Evolutionary conservation across 2,113 vertebrate species (phyloP), one percentile per base, ranked within the genome.

Genomic region (Jacana jacana): DNA sequence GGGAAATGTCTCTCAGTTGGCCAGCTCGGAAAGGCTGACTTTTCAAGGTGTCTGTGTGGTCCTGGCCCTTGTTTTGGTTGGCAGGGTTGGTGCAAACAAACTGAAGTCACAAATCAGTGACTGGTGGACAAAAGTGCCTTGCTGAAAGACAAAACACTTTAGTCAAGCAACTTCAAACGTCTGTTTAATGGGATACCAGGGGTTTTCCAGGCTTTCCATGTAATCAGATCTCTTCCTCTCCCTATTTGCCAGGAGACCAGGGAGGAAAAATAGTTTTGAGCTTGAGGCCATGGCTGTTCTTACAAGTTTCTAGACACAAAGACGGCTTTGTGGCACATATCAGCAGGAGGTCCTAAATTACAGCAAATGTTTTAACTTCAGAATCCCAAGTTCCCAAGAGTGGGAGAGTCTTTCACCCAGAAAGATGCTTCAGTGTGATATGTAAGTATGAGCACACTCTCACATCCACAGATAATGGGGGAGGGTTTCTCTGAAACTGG

Each of bases 191-290:
- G 40, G 69, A 76, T 35, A 64, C 5, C 10, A 60, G 93, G 96
- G 83, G 4, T 33, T 96, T 97, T 94, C 95, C 92, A 82, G 19
- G 73, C 76, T 92, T 93, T 90, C 81, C 37, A 49, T 68, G 49
- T 70, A 6, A 2, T 49, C 52, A 42, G 19, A 30, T 91, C 31
- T 79, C 18, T 80, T 77, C 17, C 44, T 81, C 15, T 65, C 49
- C 37, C 37, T 84, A 15, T 60, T 37, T 37, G 12, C 13, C 64
- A 6, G 28, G 88, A 90, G 58, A 58, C 19, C 7, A 57, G 33
- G 24, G 39, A 60, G 20, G 27, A 39, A 71, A 91, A 51, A 5
- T 23, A 48, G 11, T 44, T 66, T 40, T 39, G 24, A 75, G 60
- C 77, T 87, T 2, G 5, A 82, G 46, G 65, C 66, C 27, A 3